phyloP scores from a whole-genome alignment of 2,797 vertebrate genomes.

The Takifugu rubripes region DNA sequence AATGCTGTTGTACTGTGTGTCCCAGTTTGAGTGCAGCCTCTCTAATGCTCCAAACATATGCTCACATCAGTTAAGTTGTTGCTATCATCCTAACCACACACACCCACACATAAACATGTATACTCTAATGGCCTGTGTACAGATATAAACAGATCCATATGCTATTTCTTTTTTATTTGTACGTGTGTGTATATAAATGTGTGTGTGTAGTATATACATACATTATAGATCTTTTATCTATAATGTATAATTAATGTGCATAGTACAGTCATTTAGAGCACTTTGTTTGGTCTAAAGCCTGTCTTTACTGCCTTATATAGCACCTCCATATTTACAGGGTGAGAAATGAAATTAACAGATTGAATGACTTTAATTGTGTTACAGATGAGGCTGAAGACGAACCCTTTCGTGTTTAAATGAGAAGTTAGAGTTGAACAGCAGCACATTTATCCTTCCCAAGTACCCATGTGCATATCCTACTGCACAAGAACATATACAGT shows the following conservation, averaged over 20 bases:
- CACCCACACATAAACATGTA: neutral
- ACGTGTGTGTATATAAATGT: no score
- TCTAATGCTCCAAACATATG: conserved; percentile 76
- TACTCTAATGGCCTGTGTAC: conserved; percentile 37
- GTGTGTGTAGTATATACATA: conserved; percentile 31
- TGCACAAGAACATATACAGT: conserved; percentile 12
- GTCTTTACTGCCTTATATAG: no score
- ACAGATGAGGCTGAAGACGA: no score
- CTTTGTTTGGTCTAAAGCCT: no score
- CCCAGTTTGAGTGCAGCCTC: conserved; percentile 68
- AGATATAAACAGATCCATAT: conserved; percentile 65
- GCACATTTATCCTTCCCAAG: conserved; percentile 20
- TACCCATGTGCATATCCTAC: conserved; percentile 4
- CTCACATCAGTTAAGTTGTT: conserved; percentile 77
- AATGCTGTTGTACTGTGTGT: conserved; percentile 5
- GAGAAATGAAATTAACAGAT: conserved; percentile 35
- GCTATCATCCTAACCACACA: conserved; percentile 24
- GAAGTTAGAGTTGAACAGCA: conserved; percentile 23
- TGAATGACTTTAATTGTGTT: conserved; percentile 13
- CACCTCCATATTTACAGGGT: conserved; percentile 14
- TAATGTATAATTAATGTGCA: no score
- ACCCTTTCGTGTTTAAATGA: conserved; percentile 3
- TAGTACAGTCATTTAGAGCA: no score
- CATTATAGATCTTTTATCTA: no score
- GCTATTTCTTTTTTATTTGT: conserved; percentile 42